Base-by-base conservation (phyloP, 2,888 invertebrate genomes). In the Stenichneumon culpator region DNA sequence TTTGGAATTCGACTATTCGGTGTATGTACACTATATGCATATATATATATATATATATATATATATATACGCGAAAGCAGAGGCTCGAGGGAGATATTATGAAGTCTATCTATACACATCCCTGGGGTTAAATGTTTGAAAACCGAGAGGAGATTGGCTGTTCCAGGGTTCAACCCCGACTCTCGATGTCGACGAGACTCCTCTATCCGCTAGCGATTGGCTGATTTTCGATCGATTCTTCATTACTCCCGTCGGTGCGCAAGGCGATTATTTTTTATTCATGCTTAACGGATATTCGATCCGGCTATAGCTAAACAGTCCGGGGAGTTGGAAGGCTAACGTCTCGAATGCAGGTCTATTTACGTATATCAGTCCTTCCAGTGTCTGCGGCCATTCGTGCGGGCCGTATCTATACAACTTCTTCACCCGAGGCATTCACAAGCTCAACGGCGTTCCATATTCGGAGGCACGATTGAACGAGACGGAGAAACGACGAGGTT, bases 91-190 rank as follows among this genome's bases (percentile, higher is more conserved):
- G 25, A 22, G 25, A 57, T 57, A 57, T 57, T 57, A 57, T 57
- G 4, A 57, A 25, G 11, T 57, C 22, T 57, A 57, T 67, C 14
- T 77, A 28, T 25, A 47, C 25, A 54, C 39, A 39, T 39, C 16
- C 39, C 39, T 9, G 22, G 50, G 22, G 16, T 77, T 67, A 67
- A 65, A 77, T 77, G 36, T 36, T 67, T 67, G 50, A 77, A 77
- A 52, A 65, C 36, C 22, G 50, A 65, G 36, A 36, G 50, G 19
- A 54, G 36, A 67, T 36, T 67, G 60, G 36, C 44, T 68, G 52
- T 32, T 77, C 36, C 25, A 19, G 14, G 14, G 2, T 67, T 47
- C 11, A 22, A 39, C 52, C 36, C 22, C 36, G 11, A n/a, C 54
- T 68, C 25, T 47, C 28, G 52, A 67, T 44, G 36, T 60, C 73